Conservation (phyloP, 2,113 vertebrate genomes). For the Argyrosomus japonicus region DNA sequence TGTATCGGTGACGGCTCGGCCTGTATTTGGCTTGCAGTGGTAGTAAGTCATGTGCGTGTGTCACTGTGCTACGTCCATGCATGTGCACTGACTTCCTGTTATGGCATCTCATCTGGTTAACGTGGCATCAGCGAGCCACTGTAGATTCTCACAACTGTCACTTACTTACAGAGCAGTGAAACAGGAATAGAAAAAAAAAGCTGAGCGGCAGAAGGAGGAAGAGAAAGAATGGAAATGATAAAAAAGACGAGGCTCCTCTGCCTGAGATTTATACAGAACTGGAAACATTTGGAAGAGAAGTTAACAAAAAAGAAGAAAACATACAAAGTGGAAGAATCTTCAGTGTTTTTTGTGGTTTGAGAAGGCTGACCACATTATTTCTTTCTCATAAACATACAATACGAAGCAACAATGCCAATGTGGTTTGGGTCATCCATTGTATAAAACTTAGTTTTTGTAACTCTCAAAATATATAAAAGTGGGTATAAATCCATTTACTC, state of each 20-base stretch:
- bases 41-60: conserved; percentile 67
- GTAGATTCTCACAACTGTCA: conserved; percentile 54
- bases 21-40: conserved; percentile 66
- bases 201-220: background rate
- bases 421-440: conserved; percentile 48
- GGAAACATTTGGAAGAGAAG: conserved; percentile 35
- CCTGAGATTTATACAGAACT: conserved; percentile 23
- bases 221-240: conserved; percentile 7
- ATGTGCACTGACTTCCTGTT: conserved; percentile 72
- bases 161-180: conserved; percentile 42
- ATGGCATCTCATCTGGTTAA: conserved; percentile 74
- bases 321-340: conserved; percentile 23
- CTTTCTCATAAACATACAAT: conserved; percentile 46
- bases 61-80: conserved; percentile 47
- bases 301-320: background rate
- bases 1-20: conserved; percentile 68
- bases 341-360: conserved; percentile 26
- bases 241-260: background rate
- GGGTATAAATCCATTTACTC: background rate
- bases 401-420: conserved; percentile 35
- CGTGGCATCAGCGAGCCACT: conserved; percentile 61
- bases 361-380: conserved; percentile 40
- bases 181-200: conserved; percentile 52
- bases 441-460: conserved; percentile 34
- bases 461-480: background rate